Base-by-base conservation (phyloP, 2,888 invertebrate genomes). In the Anaspis maculata region DNA sequence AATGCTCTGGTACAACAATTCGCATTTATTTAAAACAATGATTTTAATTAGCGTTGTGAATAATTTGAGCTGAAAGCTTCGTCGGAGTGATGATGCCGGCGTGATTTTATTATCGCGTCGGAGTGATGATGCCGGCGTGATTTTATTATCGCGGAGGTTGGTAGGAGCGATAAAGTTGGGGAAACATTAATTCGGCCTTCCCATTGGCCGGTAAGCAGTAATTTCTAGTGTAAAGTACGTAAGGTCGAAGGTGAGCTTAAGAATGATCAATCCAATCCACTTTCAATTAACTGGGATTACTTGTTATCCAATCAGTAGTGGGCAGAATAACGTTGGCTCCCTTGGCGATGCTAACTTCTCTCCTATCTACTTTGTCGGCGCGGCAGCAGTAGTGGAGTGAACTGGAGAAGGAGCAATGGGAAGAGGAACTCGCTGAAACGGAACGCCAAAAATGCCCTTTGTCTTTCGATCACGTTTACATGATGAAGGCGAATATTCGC, bases 281-380 rank as follows among this genome's bases (percentile, higher is more conserved):
- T 61, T 62, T 61, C 62, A 62, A 62, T 62, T 62, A 61, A 61
- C 55, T 56, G 48, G 56, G 61, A 61, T 62, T 61, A 62, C 58
- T 57, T 59, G 59, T 60, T 62, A 61, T 60, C 61, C 61, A 61
- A 62, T 61, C 61, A 61, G 54, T 54, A 54, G 48, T 45, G 45
- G 49, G 49, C 48, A 46, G 50, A 52, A 52, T 52, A 54, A 51
- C 47, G 44, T 39, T n/a, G 41, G 51, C 44, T 57, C 56, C 52
- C 57, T 45, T 36, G 52, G 43, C 44, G 50, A 49, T 47, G 52
- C 48, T 55, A 54, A 56, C 51, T 53, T 50, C 49, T 50, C 49
- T 44, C 48, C 48, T 48, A 46, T 44, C 50, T 45, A n/a, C n/a
- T n/a, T n/a, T n/a, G n/a, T n/a, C n/a, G n/a, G n/a, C n/a, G n/a